Evolutionary conservation across 2,113 vertebrate species (phyloP), one percentile per base, ranked within the genome.

Genomic region (Kryptolebias marmoratus): DNA sequence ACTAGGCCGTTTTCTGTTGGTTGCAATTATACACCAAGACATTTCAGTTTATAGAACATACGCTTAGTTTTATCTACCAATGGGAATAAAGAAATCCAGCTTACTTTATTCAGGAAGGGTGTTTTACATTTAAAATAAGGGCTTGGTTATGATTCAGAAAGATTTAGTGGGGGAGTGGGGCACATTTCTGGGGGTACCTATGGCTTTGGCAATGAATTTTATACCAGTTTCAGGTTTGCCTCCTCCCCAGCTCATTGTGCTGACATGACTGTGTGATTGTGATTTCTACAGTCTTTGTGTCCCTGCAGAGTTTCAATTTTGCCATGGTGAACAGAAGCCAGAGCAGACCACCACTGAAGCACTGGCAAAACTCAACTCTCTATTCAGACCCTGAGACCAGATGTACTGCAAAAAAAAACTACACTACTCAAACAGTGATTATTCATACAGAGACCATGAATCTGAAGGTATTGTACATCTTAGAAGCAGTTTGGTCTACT

Each of bases 251-350:
- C 30, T 44, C 13, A 28, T 53, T 64, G 55, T 12, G 9, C 49
- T 67, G 39, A 65, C 16, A 53, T 67, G 62, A 70, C 68, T 66
- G 22, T 49, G 49, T 77, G 72, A 83, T 72, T 77, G 72, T 6
- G 36, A 62, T 65, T 77, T 79, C 63, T 69, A 22, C 61, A 70
- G 52, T 64, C 73, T 67, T 50, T 68, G n/a, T 63, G 42, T 53
- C 60, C 67, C 65, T n/a, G 45, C 14, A 74, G 76, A 58, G 63
- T 67, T 73, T 67, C 57, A 66, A 44, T 68, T 50, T 64, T 45
- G 47, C 1, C 3, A 60, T 7, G 22, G 67, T 64, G 60, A 49
- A 54, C 45, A 54, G 50, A 66, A 69, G 58, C 55, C 18, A 56
- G 30, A 64, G 36, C 1, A 0, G 13, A 58, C 52, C 61, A 36